Conservation (phyloP, 2,113 vertebrate genomes). For the Turdus rufiventris region DNA sequence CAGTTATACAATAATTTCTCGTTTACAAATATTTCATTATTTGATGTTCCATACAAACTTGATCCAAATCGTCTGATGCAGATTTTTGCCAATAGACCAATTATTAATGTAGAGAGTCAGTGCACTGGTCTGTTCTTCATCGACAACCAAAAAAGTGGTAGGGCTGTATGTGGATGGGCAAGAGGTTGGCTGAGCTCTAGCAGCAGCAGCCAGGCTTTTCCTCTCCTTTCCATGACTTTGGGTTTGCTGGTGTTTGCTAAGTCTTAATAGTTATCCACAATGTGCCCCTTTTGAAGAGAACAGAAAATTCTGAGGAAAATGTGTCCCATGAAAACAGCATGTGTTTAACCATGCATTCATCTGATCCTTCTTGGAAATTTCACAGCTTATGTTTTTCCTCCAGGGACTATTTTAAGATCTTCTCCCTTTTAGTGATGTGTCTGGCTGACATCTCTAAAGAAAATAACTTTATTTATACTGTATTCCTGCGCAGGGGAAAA, state of each 20-base stretch:
- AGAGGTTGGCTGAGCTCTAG: neutral
- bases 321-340: neutral
- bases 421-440: neutral
- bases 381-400: neutral
- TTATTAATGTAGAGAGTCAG: neutral
- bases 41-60: neutral
- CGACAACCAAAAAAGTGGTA: neutral
- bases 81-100: neutral
- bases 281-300: neutral
- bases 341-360: neutral
- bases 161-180: rapidly evolving
- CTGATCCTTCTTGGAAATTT: neutral
- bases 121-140: neutral
- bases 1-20: neutral
- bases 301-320: neutral
- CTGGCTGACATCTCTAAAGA: neutral
- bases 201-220: neutral
- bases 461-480: neutral
- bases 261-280: neutral
- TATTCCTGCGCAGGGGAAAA: neutral
- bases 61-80: neutral
- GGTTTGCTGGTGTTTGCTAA: neutral
- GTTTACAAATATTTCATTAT: neutral
- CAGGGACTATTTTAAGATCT: neutral
- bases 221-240: neutral